phyloP scores from a whole-genome alignment of 2,113 vertebrate genomes.

The Monopterus albus region DNA sequence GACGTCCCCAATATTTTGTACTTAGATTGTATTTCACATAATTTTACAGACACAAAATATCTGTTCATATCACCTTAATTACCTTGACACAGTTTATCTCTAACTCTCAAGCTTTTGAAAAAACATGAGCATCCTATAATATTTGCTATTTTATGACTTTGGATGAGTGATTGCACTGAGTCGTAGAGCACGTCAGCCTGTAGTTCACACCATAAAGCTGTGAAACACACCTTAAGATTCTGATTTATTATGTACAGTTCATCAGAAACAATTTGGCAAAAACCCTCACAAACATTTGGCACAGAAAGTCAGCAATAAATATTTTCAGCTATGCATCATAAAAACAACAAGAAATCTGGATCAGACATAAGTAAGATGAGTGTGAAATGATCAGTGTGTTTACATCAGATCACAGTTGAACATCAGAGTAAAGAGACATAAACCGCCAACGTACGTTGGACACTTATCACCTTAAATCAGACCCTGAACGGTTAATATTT shows the following conservation, averaged over 20 bases:
- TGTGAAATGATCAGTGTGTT: conserved; percentile 13
- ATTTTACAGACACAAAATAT: too few relatives aligned
- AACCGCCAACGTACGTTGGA: conserved; percentile 27
- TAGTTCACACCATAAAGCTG: background rate
- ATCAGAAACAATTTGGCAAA: conserved; percentile 59
- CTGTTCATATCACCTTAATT: too few relatives aligned
- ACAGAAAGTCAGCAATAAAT: conserved; percentile 60
- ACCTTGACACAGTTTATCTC: too few relatives aligned
- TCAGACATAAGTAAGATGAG: conserved; percentile 20
- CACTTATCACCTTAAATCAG: conserved; percentile 23
- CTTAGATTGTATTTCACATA: too few relatives aligned
- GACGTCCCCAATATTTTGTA: too few relatives aligned
- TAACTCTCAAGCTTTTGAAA: too few relatives aligned
- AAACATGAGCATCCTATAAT: too few relatives aligned
- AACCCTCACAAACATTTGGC: conserved; percentile 70
- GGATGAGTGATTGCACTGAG: background rate
- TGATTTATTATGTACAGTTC: conserved; percentile 67
- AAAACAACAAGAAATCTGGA: conserved; percentile 37
- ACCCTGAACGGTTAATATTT: conserved; percentile 36
- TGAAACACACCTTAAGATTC: conserved; percentile 24
- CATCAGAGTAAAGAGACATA: conserved; percentile 43
- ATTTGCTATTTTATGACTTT: too few relatives aligned
- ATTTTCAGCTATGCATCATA: conserved; percentile 42
- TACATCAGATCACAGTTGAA: conserved; percentile 52
- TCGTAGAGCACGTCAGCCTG: background rate